A percentile compares a stretch with the other conserved stretches of the same genome.
These are phyloP conservation scores for Hemiscyllium ocellatum DNA, from an alignment of 2,113 vertebrate genomes.

Conservation along the genomic window DNA sequence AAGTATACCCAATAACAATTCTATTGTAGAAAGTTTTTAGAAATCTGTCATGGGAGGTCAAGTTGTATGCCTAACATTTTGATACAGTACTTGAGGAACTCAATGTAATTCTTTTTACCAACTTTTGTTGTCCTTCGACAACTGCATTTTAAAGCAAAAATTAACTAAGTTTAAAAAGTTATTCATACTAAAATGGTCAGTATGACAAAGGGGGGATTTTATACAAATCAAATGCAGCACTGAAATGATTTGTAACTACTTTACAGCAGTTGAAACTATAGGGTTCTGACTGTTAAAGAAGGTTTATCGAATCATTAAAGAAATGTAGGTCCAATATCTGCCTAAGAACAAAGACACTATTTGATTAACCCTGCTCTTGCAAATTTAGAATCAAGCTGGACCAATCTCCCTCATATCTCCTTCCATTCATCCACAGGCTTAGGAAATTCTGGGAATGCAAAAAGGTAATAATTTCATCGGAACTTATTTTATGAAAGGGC, in stretches of 20 bases:
- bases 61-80: not conserved
- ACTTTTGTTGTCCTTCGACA: no score
- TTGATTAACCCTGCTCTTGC: conserved; percentile 15
- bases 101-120: not conserved
- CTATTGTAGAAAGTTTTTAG: no score
- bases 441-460: conserved; percentile 62
- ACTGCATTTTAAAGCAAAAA: not conserved
- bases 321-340: conserved; percentile 2
- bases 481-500: conserved; percentile 46
- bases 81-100: not conserved
- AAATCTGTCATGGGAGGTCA: not conserved
- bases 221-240: not conserved
- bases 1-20: conserved; percentile 7
- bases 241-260: not conserved
- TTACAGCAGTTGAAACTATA: not conserved
- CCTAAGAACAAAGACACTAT: not conserved
- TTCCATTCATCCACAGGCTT: conserved; percentile 92
- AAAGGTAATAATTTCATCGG: not conserved
- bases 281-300: no score
- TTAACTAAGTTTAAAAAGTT: not conserved
- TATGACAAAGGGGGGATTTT: not conserved
- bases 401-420: conserved; percentile 48
- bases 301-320: not conserved
- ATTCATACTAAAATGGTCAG: not conserved
- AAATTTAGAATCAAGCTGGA: conserved; percentile 39